These are phyloP conservation scores for Xenus cinereus DNA, from an alignment of 2,113 vertebrate species.

Conservation along the genomic window DNA sequence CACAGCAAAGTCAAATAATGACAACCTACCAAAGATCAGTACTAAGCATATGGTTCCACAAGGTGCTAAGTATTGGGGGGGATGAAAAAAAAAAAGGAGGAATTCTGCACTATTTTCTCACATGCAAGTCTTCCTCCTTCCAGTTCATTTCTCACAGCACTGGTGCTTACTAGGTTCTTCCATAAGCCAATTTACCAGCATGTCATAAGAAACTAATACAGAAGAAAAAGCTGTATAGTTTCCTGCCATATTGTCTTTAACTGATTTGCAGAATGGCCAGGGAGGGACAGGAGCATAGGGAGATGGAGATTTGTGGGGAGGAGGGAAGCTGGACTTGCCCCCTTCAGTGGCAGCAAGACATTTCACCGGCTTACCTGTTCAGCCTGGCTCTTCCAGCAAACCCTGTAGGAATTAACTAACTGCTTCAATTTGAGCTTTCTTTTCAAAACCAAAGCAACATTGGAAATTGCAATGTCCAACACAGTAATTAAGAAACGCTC, in stretches of 20 bases:
- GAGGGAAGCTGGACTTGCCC: background rate
- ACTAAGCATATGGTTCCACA: background rate
- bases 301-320: background rate
- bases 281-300: background rate
- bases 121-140: background rate
- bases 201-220: background rate
- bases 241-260: background rate
- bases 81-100: background rate
- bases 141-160: background rate
- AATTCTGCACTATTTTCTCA: background rate
- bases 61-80: too few relatives aligned
- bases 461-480: background rate
- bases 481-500: background rate
- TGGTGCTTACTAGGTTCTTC: background rate
- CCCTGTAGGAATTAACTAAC: background rate
- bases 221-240: background rate
- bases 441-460: background rate
- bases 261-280: background rate
- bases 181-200: background rate
- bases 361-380: background rate
- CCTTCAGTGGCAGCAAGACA: background rate
- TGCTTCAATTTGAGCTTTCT: background rate
- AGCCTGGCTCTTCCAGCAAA: background rate
- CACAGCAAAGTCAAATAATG: accelerated
- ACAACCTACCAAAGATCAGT: accelerated